These are phyloP conservation scores for Hemitrygon akajei DNA, from an alignment of 2,797 vertebrate genomes.

Conservation along the genomic window DNA sequence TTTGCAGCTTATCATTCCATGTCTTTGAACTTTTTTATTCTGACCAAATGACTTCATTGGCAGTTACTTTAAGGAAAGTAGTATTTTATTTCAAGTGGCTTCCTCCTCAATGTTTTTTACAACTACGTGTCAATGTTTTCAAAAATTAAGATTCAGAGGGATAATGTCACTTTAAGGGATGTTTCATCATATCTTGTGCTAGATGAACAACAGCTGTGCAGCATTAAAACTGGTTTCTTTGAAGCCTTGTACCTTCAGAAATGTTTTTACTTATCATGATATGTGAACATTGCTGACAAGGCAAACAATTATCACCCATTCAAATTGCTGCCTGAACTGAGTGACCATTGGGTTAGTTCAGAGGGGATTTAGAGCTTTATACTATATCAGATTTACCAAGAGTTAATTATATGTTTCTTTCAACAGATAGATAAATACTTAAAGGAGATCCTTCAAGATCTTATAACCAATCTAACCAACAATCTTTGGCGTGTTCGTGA, in stretches of 20 bases:
- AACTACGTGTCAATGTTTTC: not conserved
- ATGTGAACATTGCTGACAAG: too few species aligned
- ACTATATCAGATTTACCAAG: not conserved
- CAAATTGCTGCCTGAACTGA: too few species aligned
- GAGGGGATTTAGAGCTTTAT: too few species aligned
- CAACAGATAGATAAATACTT: slow-evolving; percentile 90
- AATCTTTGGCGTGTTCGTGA: slow-evolving; percentile 91
- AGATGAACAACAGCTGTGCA: not conserved
- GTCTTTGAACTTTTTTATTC: not conserved
- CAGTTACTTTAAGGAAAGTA: not conserved
- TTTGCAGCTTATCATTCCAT: not conserved
- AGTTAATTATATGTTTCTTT: slow-evolving; percentile 42
- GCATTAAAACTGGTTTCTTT: not conserved
- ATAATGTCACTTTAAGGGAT: not conserved
- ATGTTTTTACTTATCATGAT: too few species aligned
- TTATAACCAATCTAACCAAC: slow-evolving; percentile 86
- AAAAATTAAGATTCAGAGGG: not conserved
- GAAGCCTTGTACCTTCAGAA: too few species aligned
- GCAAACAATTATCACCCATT: too few species aligned
- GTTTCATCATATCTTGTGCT: not conserved
- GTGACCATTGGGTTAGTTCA: too few species aligned
- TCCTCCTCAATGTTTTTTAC: not conserved
- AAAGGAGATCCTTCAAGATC: slow-evolving; percentile 90
- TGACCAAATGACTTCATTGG: too few species aligned
- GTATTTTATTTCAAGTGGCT: not conserved